Conservation (phyloP, 1,140 invertebrate genomes). For the Acromyrmex heyeri region DNA sequence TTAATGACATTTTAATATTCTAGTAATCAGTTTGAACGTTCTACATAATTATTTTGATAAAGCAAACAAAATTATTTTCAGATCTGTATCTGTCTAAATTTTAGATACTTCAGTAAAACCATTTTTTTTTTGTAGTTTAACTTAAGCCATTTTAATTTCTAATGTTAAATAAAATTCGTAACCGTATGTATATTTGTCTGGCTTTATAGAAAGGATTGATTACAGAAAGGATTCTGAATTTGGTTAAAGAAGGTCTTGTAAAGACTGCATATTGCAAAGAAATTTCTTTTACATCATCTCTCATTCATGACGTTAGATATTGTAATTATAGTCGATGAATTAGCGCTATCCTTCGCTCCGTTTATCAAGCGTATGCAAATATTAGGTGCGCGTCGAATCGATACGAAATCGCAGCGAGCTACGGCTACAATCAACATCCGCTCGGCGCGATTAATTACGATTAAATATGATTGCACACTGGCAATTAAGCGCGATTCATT, state of each 20-base stretch:
- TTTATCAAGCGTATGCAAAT: constrained; percentile 45
- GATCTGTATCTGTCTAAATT: no score
- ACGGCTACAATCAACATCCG: constrained; percentile 47
- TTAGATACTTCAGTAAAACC: no score
- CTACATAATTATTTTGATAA: no score
- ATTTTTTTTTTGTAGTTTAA: not conserved
- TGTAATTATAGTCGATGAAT: constrained; percentile 14
- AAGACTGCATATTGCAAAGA: not conserved
- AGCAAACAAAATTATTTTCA: no score
- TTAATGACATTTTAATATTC: no score
- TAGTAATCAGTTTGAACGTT: no score
- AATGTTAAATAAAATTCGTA: not conserved
- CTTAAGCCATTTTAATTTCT: not conserved
- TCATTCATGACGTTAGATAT: not conserved
- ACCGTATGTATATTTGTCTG: not conserved
- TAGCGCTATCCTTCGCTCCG: constrained; percentile 27
- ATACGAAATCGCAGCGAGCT: constrained; percentile 41
- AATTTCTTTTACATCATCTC: not conserved
- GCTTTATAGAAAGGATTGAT: not conserved
- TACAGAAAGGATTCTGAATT: not conserved
- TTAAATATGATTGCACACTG: constrained; percentile 56
- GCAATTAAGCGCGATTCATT: constrained; percentile 57
- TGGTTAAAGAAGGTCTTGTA: not conserved
- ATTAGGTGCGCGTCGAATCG: constrained; percentile 38
- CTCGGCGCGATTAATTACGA: constrained; percentile 52